Base-by-base conservation (phyloP, 2,888 invertebrate genomes). In the Sisyra terminalis region DNA sequence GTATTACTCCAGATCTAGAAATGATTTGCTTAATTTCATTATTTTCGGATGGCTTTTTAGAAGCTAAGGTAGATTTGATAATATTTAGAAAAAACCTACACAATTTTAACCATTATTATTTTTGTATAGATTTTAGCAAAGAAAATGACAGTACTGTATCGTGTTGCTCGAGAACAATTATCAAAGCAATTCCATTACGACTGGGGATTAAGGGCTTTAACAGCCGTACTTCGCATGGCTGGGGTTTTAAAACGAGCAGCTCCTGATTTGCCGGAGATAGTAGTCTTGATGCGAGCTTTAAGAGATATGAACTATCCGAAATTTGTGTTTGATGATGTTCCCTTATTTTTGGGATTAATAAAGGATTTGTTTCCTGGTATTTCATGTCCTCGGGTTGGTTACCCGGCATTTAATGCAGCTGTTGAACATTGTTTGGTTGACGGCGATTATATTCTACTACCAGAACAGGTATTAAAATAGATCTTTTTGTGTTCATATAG, bases 181-280 rank as follows among this genome's bases (percentile, higher is more conserved):
- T 92, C 92, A 1, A 88, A 90, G 56, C 90, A 93, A 58, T 82
- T 80, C 14, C 93, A 93, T 58, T 93, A 93, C 60, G 92, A 93
- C 61, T 93, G 92, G 77, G 90, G 93, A 1, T 63, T 93, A 49
- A 71, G 92, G 43, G 90, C 90, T 3, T 64, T 93, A n/a, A 93
- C 89, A 50, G 81, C 90, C 0, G 89, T 92, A 2, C 65, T 93
- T 13, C 75, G 89, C 24, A 90, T 90, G 87, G 90, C 92, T 3
- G 90, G 90, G 10, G 83, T 86, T 29, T 67, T 92, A 56, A 83
- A 87, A 53, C 67, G 88, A 43, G 78, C 76, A 45, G 78, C 84
- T 1, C 75, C 76, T 3, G 80, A 84, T 46, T 69, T 90, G 2
- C 74, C 82, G 13, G 93, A 93, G 67, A 78, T 84, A 49, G 73